Evolutionary conservation across 2,113 vertebrate species (phyloP).

Genomic region (Hypomesus transpacificus): DNA sequence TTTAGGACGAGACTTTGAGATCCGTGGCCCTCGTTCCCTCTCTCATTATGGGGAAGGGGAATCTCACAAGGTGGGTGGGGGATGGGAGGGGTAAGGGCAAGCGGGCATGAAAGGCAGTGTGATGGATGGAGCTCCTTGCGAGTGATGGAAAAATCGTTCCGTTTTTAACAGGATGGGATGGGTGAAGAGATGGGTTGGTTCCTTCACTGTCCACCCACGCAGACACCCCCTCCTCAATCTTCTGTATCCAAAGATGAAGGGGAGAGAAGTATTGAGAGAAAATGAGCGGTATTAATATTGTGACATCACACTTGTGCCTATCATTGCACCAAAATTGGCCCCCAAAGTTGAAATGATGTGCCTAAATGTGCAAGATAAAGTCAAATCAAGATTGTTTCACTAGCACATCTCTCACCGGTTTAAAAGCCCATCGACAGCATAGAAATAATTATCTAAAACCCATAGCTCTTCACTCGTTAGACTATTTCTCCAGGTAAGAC

Average conservation of each 20-base stretch:
- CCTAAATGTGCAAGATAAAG: too few relatives aligned
- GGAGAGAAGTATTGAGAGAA: background rate
- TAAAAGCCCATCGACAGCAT: too few relatives aligned
- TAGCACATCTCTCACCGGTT: too few relatives aligned
- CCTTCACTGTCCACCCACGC: background rate
- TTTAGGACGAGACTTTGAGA: background rate
- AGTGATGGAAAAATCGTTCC: constrained; percentile 5
- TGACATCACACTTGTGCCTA: too few relatives aligned
- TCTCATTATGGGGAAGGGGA: background rate
- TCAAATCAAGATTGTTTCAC: too few relatives aligned
- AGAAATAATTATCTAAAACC: background rate
- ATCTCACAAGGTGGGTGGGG: background rate
- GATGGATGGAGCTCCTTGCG: constrained; percentile 10
- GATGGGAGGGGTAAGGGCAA: background rate
- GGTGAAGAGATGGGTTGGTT: background rate
- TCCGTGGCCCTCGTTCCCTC: background rate
- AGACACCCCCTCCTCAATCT: background rate
- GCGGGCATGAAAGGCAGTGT: constrained; percentile 4
- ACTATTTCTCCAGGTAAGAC: background rate
- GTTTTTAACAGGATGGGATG: background rate
- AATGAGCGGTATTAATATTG: too few relatives aligned
- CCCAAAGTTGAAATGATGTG: too few relatives aligned
- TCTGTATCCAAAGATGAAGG: background rate
- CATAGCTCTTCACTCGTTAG: background rate
- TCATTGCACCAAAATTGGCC: too few relatives aligned